Conservation (phyloP, 2,113 vertebrate species). For the Cygnus buccinator region DNA sequence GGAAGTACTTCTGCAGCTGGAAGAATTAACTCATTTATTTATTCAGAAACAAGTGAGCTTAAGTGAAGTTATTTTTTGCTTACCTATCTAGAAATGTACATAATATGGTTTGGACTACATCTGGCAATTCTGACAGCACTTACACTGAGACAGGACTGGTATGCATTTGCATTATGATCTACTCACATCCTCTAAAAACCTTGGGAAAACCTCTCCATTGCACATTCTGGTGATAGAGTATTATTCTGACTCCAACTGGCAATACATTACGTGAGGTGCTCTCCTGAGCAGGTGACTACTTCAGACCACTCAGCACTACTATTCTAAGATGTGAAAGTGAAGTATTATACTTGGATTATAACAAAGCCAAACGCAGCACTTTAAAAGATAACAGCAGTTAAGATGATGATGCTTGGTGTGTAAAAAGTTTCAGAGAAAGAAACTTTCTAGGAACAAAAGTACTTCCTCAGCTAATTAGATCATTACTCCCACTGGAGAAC, state of each 20-base stretch:
- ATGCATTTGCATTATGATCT: not conserved
- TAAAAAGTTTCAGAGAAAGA: constrained; percentile 3
- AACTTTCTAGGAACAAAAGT: constrained; percentile 42
- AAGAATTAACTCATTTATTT: not conserved
- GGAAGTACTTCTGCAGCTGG: not conserved
- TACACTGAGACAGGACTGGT: not conserved
- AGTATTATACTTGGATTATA: not conserved
- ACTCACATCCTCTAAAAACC: not conserved
- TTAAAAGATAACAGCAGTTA: constrained; percentile 42
- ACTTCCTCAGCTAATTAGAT: constrained; percentile 5
- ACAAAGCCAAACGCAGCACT: not conserved
- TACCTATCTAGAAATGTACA: not conserved
- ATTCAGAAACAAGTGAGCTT: not conserved
- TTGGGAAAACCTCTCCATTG: not conserved
- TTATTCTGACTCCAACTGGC: not conserved
- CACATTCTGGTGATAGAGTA: not conserved
- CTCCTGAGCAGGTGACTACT: not conserved
- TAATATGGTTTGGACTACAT: not conserved
- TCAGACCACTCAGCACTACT: not conserved
- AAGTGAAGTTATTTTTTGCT: not conserved
- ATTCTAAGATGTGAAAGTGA: not conserved
- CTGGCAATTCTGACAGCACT: not conserved
- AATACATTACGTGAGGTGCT: not conserved
- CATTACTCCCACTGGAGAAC: constrained; percentile 11
- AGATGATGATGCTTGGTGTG: constrained; percentile 23